phyloP scores from a whole-genome alignment of 1,140 invertebrate species.

The Metopolophium dirhodum region DNA sequence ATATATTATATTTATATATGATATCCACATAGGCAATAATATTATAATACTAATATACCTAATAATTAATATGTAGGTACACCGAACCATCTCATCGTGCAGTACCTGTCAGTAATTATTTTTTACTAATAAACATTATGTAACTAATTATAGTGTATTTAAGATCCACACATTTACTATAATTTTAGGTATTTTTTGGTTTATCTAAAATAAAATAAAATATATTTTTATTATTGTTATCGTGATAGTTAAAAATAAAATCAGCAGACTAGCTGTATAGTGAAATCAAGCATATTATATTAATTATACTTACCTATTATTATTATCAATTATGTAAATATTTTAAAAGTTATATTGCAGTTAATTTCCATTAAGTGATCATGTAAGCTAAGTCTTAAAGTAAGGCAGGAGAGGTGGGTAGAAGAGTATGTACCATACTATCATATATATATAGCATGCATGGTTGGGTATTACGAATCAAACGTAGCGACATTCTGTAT shows the following conservation, averaged over 20 bases:
- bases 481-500: not conserved
- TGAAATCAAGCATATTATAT: not conserved
- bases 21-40: no score
- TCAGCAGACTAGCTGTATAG: not conserved
- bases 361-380: not conserved
- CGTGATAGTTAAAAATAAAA: not conserved
- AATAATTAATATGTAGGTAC: no score
- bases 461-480: not conserved
- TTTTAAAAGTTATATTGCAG: not conserved
- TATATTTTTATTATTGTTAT: not conserved
- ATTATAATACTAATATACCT: no score
- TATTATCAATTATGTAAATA: not conserved
- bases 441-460: no score
- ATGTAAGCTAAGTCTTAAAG: not conserved
- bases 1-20: no score
- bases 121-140: not conserved
- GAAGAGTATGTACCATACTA: not conserved
- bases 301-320: no score
- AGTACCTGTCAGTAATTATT: no score
- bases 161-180: not conserved
- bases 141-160: not conserved
- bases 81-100: not conserved
- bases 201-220: not conserved
- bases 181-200: not conserved
- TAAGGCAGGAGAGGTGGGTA: not conserved